These are phyloP conservation scores for Pseudomyrmex pallidus DNA, from an alignment of 1,140 invertebrate genomes.

Conservation along the genomic window DNA sequence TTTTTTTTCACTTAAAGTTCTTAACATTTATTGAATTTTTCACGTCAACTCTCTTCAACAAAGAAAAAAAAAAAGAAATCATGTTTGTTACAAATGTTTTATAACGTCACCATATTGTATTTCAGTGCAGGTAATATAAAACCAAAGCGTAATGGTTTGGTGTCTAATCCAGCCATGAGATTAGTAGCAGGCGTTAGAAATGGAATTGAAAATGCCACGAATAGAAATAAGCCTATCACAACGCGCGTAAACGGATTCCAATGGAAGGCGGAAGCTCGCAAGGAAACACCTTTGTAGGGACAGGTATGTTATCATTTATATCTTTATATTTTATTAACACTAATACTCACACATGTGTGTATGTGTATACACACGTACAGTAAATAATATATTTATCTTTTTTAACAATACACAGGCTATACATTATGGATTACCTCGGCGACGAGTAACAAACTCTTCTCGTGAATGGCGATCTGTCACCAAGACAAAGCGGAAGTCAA, in stretches of 20 bases:
- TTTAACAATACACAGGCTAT: conserved; percentile 60
- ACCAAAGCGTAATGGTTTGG: conserved; percentile 94
- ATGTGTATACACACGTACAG: not conserved
- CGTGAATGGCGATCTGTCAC: conserved; percentile 70
- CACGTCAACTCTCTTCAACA: conserved; percentile 30
- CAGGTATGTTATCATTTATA: conserved; percentile 66
- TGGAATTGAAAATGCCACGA: conserved; percentile 87
- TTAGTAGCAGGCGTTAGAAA: conserved; percentile 89
- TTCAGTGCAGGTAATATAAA: conserved; percentile 86
- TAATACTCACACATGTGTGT: too few relatives aligned
- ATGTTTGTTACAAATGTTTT: not conserved
- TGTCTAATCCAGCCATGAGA: conserved; percentile 95
- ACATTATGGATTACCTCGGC: conserved; percentile 58
- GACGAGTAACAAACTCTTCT: conserved; percentile 62
- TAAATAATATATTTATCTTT: conserved; percentile 34
- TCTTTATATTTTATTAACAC: not conserved
- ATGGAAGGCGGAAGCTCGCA: conserved; percentile 84
- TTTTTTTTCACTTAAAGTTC: conserved; percentile 22
- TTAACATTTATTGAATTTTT: not conserved
- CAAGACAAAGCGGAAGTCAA: conserved; percentile 84
- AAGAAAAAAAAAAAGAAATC: conserved; percentile 10
- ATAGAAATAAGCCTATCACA: conserved; percentile 84
- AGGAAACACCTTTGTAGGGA: conserved; percentile 84
- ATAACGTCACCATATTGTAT: conserved; percentile 53
- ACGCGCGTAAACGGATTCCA: conserved; percentile 85